Conservation (phyloP, 2,888 invertebrate genomes). For the Agrotis clavis region DNA sequence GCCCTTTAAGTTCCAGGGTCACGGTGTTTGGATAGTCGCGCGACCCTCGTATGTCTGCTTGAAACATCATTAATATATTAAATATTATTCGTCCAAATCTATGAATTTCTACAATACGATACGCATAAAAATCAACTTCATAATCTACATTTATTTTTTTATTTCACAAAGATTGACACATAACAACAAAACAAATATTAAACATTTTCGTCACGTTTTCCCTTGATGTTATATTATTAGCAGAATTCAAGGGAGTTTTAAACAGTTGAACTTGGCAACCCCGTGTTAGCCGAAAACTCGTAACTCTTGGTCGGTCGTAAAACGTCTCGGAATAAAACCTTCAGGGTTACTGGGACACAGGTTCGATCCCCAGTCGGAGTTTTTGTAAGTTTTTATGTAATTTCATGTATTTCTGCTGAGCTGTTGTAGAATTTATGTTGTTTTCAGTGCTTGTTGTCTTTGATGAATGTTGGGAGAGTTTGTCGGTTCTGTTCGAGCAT, state of each 20-base stretch:
- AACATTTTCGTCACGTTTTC: conserved; percentile 39
- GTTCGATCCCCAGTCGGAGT: conserved; percentile 58
- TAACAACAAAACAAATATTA: conserved; percentile 10
- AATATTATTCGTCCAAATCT: no score
- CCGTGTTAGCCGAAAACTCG: conserved; percentile 52
- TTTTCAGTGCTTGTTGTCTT: conserved; percentile 33
- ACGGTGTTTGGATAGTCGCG: no score
- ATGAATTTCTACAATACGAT: no score
- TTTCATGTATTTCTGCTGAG: conserved; percentile 51
- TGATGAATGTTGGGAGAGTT: conserved; percentile 34
- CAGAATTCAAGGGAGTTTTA: conserved; percentile 60
- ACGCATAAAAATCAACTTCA: no score
- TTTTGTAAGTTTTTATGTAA: conserved; percentile 53
- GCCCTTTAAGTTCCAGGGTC: no score
- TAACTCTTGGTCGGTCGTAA: conserved; percentile 65
- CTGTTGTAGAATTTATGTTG: conserved; percentile 46
- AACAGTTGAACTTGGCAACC: conserved; percentile 53
- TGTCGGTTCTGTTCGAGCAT: not conserved
- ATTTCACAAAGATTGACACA: not conserved
- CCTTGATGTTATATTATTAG: conserved; percentile 49
- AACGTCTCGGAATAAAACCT: conserved; percentile 66
- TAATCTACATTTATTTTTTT: not conserved
- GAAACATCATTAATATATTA: no score
- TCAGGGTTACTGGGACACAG: conserved; percentile 60
- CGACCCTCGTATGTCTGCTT: no score